Evolutionary conservation across 2,888 invertebrate genomes (phyloP).

Genomic region (Pachymerium ferrugineum): DNA sequence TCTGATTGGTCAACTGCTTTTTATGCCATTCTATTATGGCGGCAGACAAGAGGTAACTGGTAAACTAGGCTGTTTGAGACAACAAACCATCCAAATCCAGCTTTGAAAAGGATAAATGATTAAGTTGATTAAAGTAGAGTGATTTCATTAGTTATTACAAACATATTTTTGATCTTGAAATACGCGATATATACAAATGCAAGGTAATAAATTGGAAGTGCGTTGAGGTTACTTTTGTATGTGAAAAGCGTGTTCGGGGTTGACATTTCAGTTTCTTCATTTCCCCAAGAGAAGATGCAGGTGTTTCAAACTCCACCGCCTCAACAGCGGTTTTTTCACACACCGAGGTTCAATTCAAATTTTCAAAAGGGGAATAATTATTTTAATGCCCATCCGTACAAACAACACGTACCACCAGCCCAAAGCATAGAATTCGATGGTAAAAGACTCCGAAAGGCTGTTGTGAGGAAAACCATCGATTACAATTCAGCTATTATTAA

Average conservation of each 20-base stretch:
- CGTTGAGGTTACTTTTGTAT: background rate
- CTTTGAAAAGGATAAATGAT: background rate
- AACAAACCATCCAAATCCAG: background rate
- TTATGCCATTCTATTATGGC: slow-evolving; percentile 13
- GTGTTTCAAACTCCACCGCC: background rate
- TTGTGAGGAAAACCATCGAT: slow-evolving; percentile 96
- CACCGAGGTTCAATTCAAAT: slow-evolving; percentile 35
- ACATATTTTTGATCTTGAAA: background rate
- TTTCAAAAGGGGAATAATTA: slow-evolving; percentile 35
- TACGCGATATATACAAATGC: background rate
- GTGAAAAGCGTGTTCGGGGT: background rate
- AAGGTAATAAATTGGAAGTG: background rate
- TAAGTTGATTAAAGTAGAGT: background rate
- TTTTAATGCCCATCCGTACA: slow-evolving; percentile 33
- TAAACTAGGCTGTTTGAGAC: background rate
- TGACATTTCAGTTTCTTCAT: background rate
- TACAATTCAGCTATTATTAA: slow-evolving; percentile 93
- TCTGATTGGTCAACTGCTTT: background rate
- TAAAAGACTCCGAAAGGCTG: slow-evolving; percentile 88
- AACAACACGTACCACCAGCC: slow-evolving; percentile 35
- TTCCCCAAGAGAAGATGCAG: slow-evolving; percentile 2
- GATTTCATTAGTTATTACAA: background rate
- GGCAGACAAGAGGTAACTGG: background rate
- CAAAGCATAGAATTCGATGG: slow-evolving; percentile 74
- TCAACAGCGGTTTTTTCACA: slow-evolving; percentile 37